Evolutionary conservation across 2,797 vertebrate species (phyloP), one percentile per base, ranked within the genome.

Genomic region (Tauraco hartlaubi): DNA sequence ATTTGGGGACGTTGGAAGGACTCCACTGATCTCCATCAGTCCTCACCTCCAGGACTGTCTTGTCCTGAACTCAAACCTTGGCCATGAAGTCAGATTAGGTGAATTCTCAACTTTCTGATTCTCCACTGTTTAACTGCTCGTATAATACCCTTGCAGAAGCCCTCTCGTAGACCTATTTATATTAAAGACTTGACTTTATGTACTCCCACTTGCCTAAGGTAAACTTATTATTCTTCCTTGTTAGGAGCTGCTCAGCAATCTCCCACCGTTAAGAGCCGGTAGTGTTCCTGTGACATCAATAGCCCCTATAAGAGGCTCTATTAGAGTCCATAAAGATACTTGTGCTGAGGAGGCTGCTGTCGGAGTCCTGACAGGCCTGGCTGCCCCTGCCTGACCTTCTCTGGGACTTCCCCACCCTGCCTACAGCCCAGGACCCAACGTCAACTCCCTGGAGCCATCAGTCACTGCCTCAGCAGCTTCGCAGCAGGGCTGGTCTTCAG

Each of bases 101-200:
- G 41, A 90, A 61, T 58, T 66, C 58, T 76, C 31, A 63, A 9
- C 18, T 85, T 87, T 28, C 31, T 26, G 5, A 13, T 41, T 73
- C 21, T 52, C 59, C 9, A 33, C 43, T 1, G 0, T 79, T 54
- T n/a, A 59, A 46, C 33, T 61, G 37, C 6, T 21, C 0, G 0
- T 54, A 6, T 37, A 66, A 58, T 44, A 26, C 12, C 8, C 31
- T 78, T 59, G 8, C 20, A 82, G 41, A 84, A 26, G 20, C 4
- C 13, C 4, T 75, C 20, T 75, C 49, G 56, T 10, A 62, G 33
- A 44, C 8, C 4, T 52, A 5, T 54, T 77, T 74, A 31, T 11
- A 63, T 26, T 56, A 56, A 33, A 73, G 7, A 31, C 20, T 59
- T 73, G 11, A 41, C 46, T 49, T 81, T 29, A n/a, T 35, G 7